Evolutionary conservation across 2,797 vertebrate species (phyloP).

Genomic region (Meda fulgida): DNA sequence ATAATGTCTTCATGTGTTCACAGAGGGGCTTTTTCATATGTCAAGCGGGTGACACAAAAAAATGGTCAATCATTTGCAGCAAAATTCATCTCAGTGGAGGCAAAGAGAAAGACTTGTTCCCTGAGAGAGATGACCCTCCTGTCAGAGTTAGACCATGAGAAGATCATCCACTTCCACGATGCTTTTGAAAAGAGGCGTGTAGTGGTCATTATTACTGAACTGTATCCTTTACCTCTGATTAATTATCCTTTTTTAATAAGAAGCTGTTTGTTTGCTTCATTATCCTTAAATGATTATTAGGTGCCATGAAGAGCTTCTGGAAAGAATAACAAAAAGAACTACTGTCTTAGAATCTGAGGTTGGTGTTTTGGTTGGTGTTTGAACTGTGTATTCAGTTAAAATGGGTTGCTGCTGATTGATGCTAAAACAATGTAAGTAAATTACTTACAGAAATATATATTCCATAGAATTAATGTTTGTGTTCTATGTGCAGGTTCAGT

Average conservation of each 20-base stretch:
- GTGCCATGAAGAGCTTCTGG: constrained; percentile 92
- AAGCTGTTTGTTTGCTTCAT: neutral
- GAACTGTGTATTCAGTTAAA: neutral
- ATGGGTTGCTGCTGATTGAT: neutral
- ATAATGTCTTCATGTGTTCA: constrained; percentile 5
- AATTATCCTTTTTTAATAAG: neutral
- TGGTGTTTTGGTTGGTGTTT: constrained; percentile 81
- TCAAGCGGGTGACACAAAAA: constrained; percentile 88
- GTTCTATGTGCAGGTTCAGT: constrained; percentile 78
- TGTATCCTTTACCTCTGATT: constrained; percentile 84
- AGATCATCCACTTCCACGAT: constrained; percentile 89
- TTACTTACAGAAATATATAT: constrained; percentile 2
- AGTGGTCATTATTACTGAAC: constrained; percentile 89
- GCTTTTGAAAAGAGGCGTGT: constrained; percentile 93
- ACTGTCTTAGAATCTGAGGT: constrained; percentile 90
- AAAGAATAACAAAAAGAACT: constrained; percentile 87
- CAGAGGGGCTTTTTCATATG: constrained; percentile 94
- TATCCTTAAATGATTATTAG: constrained; percentile 68
- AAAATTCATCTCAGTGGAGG: constrained; percentile 88
- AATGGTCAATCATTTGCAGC: constrained; percentile 85
- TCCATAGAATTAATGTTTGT: constrained; percentile 69
- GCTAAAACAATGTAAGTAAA: constrained; percentile 74
- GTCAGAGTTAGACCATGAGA: constrained; percentile 86
- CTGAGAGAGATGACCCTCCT: constrained; percentile 87
- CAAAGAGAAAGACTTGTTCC: constrained; percentile 82